Evolutionary conservation across 1,140 invertebrate genomes (phyloP).

Genomic region (Zaprionus lachaisei): DNA sequence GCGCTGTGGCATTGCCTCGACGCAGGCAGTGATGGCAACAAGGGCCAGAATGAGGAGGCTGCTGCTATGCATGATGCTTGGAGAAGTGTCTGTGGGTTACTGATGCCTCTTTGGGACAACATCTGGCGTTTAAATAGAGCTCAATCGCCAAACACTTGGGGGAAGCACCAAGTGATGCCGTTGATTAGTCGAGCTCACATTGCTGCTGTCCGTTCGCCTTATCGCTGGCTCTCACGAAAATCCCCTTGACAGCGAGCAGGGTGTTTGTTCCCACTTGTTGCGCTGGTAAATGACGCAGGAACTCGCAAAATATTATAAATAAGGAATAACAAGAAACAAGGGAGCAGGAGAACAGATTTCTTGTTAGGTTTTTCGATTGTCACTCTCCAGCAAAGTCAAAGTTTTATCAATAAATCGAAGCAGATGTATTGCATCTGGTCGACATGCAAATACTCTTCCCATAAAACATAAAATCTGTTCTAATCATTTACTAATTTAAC

Average conservation of each 20-base stretch:
- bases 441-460: background rate
- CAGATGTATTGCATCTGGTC: background rate
- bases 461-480: background rate
- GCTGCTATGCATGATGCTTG: constrained; percentile 57
- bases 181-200: constrained; percentile 38
- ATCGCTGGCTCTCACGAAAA: constrained; percentile 44
- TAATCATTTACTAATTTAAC: background rate
- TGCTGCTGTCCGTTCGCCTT: constrained; percentile 25
- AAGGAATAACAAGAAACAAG: background rate
- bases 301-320: too few relatives aligned
- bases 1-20: constrained; percentile 56
- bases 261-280: constrained; percentile 41
- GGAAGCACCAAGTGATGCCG: constrained; percentile 27
- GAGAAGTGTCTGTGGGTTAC: constrained; percentile 12
- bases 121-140: constrained; percentile 44
- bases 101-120: constrained; percentile 33
- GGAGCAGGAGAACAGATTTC: background rate
- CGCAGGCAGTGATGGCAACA: constrained; percentile 50
- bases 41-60: constrained; percentile 56
- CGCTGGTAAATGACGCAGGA: background rate
- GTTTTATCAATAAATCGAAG: constrained; percentile 1
- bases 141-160: background rate
- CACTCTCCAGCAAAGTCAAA: background rate
- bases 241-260: constrained; percentile 26
- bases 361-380: background rate